phyloP scores from a whole-genome alignment of 2,888 invertebrate genomes.

The Deilephila elpenor region DNA sequence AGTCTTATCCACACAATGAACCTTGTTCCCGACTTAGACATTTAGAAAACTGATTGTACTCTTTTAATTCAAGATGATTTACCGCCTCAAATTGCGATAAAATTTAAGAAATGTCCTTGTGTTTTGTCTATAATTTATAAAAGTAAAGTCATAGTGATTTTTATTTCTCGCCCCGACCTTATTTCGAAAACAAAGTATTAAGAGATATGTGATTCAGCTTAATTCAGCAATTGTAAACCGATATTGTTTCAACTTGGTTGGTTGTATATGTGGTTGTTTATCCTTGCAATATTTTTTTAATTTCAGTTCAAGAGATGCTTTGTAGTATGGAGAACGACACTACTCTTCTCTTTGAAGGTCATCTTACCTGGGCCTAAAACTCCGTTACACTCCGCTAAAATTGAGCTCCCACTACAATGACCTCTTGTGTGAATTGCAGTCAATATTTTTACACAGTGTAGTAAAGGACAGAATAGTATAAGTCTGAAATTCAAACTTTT shows the following conservation, averaged over 20 bases:
- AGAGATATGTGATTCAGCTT: too few species aligned
- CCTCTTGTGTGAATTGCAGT: slow-evolving; percentile 23
- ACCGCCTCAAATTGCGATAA: not conserved
- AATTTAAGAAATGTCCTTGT: not conserved
- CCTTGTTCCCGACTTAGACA: not conserved
- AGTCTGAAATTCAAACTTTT: not conserved
- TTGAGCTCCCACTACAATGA: slow-evolving; percentile 8
- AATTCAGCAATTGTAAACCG: too few species aligned
- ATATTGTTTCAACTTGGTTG: too few species aligned
- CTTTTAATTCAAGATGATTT: not conserved
- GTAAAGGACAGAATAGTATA: not conserved
- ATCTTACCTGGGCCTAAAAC: not conserved
- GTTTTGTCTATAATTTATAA: too few species aligned
- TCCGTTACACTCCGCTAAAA: slow-evolving; percentile 28
- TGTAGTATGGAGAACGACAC: not conserved
- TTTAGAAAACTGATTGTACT: not conserved
- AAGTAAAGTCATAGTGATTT: too few species aligned
- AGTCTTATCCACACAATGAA: slow-evolving; percentile 2
- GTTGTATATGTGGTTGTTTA: too few species aligned
- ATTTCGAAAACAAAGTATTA: too few species aligned
- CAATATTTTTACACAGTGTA: slow-evolving; percentile 23
- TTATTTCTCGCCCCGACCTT: too few species aligned
- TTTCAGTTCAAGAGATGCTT: not conserved
- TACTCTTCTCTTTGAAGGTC: not conserved
- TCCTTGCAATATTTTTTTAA: not conserved